Evolutionary conservation across 2,113 vertebrate species (phyloP).

Genomic region (Atlantisia rogersi): DNA sequence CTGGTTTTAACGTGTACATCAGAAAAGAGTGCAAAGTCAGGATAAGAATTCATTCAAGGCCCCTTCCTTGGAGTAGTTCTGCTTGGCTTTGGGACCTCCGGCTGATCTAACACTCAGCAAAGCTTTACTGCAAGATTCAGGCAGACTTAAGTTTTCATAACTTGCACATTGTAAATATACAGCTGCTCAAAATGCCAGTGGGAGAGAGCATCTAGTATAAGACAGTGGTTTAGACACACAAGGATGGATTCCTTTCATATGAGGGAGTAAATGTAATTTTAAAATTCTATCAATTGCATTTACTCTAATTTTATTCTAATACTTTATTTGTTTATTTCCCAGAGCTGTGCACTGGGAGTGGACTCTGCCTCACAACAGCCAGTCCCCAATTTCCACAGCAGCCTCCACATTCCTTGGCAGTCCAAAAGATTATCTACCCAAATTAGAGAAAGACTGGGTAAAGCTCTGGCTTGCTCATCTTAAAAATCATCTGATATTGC

Average conservation of each 20-base stretch:
- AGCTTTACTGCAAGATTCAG: background rate
- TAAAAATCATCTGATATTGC: background rate
- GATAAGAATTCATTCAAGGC: background rate
- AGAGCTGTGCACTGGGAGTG: background rate
- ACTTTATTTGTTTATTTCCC: background rate
- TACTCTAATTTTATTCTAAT: background rate
- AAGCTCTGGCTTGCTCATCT: background rate
- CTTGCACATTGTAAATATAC: background rate
- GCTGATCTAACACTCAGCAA: background rate
- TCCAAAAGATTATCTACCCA: background rate
- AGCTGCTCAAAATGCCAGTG: background rate
- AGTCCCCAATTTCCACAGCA: background rate
- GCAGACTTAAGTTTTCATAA: background rate
- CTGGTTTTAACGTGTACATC: background rate
- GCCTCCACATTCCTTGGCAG: background rate
- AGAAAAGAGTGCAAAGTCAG: background rate
- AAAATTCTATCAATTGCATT: background rate
- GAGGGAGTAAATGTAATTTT: background rate
- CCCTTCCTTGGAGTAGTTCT: background rate
- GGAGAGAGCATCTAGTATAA: background rate
- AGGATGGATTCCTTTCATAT: background rate
- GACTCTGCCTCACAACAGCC: background rate
- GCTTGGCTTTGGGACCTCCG: background rate
- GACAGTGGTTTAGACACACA: background rate
- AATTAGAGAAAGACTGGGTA: background rate